Evolutionary conservation across 2,888 invertebrate species (phyloP), one percentile per base, ranked within the genome.

Genomic region (Tyria jacobaeae): DNA sequence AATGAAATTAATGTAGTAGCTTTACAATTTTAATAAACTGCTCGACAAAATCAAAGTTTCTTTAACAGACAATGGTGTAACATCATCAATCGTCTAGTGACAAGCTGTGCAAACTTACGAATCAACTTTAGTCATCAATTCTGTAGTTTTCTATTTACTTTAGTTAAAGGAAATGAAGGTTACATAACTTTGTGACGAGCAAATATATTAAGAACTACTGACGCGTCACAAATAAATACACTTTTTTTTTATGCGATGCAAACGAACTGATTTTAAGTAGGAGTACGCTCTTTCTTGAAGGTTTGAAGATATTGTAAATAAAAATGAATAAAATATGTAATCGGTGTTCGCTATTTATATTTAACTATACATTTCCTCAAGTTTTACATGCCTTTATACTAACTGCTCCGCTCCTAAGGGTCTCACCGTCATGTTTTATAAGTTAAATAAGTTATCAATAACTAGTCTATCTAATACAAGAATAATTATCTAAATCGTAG

Each of bases 41-140:
- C 6, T 14, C 21, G 6, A 51, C 2, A 21, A 34, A 21, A 34
- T 51, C 21, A 24, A 35, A 3, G 21, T 12, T 17, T 12, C 9
- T 35, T 24, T 52, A 14, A 27, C 14, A 50, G 21, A 41, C 48
- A 25, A 37, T 58, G 21, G 35, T 52, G 27, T 35, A n/a, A 47
- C 15, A 54, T n/a, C 48, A 60, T 60, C 60, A 54, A 60, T 60
- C 54, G 37, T 39, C 21, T 7, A 39, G 21, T 60, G 54, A 60
- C 54, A 49, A 48, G 6, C 3, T 27, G 15, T 54, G 12, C 25
- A 27, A 54, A 51, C 48, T 49, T 21, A 21, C 27, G 10, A 9
- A 5, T 15, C 3, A 60, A 54, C 37, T 60, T 60, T 54, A 12
- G 31, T 24, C 54, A 48, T 60, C 25, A 31, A 48, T 60, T 60